Conservation (phyloP, 2,797 vertebrate genomes). For the Pachyuromys duprasi region DNA sequence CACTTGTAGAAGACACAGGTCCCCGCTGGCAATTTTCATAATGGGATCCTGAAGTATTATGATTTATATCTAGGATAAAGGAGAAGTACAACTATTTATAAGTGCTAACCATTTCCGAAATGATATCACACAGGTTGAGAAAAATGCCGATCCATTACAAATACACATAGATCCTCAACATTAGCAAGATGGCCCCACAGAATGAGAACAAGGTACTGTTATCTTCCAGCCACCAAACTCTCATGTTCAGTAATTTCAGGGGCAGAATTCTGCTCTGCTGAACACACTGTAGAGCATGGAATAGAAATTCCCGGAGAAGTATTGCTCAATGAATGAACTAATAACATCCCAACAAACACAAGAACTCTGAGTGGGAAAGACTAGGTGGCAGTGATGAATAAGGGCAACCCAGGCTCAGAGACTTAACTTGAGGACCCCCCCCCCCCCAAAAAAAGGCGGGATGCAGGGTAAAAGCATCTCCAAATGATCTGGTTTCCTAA, state of each 20-base stretch:
- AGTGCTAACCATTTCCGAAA: slow-evolving; percentile 32
- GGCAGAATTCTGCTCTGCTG: slow-evolving; percentile 6
- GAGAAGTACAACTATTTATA: slow-evolving; percentile 72
- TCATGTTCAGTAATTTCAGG: neutral
- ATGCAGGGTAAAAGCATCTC: neutral
- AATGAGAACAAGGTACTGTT: neutral
- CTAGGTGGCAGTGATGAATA: neutral
- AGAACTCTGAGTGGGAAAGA: neutral
- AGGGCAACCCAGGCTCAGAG: neutral
- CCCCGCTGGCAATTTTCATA: slow-evolving; percentile 98
- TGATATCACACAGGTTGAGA: neutral
- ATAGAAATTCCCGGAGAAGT: neutral
- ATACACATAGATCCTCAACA: neutral
- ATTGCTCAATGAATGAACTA: neutral
- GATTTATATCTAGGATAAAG: slow-evolving; percentile 93
- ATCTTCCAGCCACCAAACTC: neutral
- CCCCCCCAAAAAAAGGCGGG: too few species aligned
- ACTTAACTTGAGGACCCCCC: too few species aligned
- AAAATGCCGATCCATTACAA: neutral
- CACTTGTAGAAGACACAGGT: slow-evolving; percentile 94
- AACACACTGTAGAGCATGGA: neutral
- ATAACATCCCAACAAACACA: neutral
- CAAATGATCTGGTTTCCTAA: neutral
- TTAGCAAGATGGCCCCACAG: neutral
- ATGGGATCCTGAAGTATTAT: slow-evolving; percentile 94